Conservation (phyloP, 1,140 invertebrate genomes). For the Episyrphus balteatus region DNA sequence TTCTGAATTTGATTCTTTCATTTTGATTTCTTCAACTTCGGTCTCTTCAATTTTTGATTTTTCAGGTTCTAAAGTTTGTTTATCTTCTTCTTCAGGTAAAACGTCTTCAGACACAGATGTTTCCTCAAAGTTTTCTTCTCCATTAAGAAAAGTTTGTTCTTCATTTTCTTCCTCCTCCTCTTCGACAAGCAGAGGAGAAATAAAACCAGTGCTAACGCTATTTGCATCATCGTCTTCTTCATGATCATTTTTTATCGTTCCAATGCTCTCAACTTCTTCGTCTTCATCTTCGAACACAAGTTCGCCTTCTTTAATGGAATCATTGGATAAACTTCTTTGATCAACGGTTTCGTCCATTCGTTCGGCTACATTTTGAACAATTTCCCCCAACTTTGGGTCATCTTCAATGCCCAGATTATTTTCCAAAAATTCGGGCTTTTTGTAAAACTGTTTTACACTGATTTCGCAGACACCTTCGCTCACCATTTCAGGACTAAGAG, state of each 20-base stretch:
- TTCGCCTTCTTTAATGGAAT: conserved; percentile 4
- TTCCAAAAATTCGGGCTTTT: conserved; percentile 34
- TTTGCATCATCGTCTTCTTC: background rate
- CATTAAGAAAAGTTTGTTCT: background rate
- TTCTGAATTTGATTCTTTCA: no score
- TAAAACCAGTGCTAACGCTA: background rate
- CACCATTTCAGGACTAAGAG: conserved; percentile 27
- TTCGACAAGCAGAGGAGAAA: background rate
- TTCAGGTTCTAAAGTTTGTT: no score
- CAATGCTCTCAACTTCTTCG: background rate
- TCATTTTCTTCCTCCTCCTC: conserved; percentile 2
- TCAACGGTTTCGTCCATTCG: background rate
- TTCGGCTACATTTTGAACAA: conserved; percentile 26
- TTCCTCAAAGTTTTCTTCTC: no score
- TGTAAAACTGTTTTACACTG: conserved; percentile 34
- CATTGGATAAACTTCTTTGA: background rate
- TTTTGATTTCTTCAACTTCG: no score
- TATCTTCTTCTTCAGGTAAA: background rate
- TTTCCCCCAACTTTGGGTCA: conserved; percentile 34
- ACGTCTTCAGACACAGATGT: background rate
- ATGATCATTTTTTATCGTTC: background rate
- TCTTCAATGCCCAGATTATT: conserved; percentile 36
- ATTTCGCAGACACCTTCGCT: conserved; percentile 32
- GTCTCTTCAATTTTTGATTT: no score
- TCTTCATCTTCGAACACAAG: conserved; percentile 6